Conservation (phyloP, 2,888 invertebrate species). For the Tinea semifulvella region DNA sequence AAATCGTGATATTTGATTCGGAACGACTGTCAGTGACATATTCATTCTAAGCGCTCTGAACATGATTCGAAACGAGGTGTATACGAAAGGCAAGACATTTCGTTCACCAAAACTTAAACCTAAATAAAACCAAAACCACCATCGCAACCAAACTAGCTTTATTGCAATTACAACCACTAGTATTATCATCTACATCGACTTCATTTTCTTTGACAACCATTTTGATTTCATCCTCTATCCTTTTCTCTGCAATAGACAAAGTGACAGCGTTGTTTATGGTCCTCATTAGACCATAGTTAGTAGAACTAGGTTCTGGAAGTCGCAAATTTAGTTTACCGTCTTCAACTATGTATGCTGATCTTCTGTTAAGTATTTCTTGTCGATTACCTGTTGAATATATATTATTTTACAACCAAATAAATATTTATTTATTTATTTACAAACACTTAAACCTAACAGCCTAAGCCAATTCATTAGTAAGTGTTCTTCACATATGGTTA, state of each 20-base stretch:
- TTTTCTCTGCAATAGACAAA: slow-evolving; percentile 61
- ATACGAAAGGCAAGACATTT: slow-evolving; percentile 15
- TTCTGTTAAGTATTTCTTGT: slow-evolving; percentile 29
- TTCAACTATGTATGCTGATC: slow-evolving; percentile 37
- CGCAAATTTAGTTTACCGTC: slow-evolving; percentile 39
- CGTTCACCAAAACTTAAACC: slow-evolving; percentile 11
- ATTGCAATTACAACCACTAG: background rate
- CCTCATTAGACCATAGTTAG: slow-evolving; percentile 69
- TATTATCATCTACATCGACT: slow-evolving; percentile 22
- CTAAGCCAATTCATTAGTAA: too few species aligned
- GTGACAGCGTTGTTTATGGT: slow-evolving; percentile 74
- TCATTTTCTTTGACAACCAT: slow-evolving; percentile 48
- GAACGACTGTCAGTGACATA: too few species aligned
- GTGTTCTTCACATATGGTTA: too few species aligned
- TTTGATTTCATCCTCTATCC: slow-evolving; percentile 55
- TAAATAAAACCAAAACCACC: background rate
- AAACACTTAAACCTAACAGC: too few species aligned
- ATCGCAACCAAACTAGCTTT: background rate
- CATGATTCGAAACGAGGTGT: too few species aligned
- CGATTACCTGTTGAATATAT: slow-evolving; percentile 22
- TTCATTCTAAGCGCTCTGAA: too few species aligned
- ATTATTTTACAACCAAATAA: too few species aligned
- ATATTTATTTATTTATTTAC: background rate
- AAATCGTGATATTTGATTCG: too few species aligned
- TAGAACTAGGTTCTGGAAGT: slow-evolving; percentile 29